Conservation (phyloP, 1,140 invertebrate species). For the Drosophila albomicans region DNA sequence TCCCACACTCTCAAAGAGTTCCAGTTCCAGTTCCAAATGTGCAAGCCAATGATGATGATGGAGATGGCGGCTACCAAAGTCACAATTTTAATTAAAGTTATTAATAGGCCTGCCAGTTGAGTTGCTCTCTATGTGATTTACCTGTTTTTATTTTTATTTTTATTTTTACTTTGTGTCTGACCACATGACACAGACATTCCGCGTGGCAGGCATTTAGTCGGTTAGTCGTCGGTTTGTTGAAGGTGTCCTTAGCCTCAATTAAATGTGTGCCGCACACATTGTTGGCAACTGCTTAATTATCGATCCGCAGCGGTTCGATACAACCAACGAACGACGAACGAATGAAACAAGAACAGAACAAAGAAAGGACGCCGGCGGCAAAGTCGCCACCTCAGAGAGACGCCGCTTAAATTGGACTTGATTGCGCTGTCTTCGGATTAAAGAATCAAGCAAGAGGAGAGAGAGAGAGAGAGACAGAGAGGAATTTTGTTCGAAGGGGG, state of each 20-base stretch:
- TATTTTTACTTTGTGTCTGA: not conserved
- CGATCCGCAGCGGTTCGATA: conserved; percentile 47
- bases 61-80: conserved; percentile 32
- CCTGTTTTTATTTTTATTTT: conserved; percentile 21
- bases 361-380: conserved; percentile 47
- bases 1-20: conserved; percentile 59
- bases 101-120: conserved; percentile 68
- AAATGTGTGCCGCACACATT: conserved; percentile 83
- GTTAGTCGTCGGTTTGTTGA: conserved; percentile 1
- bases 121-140: conserved; percentile 61
- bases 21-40: conserved; percentile 40
- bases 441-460: conserved; percentile 11
- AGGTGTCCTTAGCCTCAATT: conserved; percentile 73
- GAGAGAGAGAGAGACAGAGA: conserved; percentile 6
- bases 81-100: conserved; percentile 81
- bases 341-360: conserved; percentile 30
- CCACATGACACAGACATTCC: conserved; percentile 3
- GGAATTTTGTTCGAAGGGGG: conserved; percentile 16
- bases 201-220: not conserved
- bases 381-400: conserved; percentile 50
- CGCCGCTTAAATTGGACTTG: conserved; percentile 53
- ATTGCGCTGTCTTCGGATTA: conserved; percentile 67
- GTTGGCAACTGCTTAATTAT: conserved; percentile 81
- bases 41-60: conserved; percentile 25
- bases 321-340: not conserved